These are phyloP conservation scores for Macaria liturata DNA, from an alignment of 2,888 invertebrate genomes.

Conservation along the genomic window DNA sequence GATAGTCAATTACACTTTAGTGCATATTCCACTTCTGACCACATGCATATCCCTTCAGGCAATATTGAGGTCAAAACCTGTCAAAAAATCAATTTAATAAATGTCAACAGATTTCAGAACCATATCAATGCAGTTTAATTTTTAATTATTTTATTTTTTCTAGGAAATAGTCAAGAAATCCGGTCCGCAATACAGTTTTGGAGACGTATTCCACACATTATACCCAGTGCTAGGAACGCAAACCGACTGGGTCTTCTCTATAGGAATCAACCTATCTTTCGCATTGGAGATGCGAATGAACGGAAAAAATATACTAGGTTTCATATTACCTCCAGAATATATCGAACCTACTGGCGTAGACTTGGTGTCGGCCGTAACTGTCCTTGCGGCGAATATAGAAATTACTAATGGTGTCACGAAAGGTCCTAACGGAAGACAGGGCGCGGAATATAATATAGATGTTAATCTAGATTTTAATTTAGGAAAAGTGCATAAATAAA, in stretches of 20 bases:
- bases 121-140: too few relatives aligned
- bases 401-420: too few relatives aligned
- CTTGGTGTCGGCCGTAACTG: constrained; percentile 37
- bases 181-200: constrained; percentile 37
- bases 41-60: too few relatives aligned
- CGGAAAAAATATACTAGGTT: constrained; percentile 35
- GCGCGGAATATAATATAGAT: too few relatives aligned
- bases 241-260: constrained; percentile 47
- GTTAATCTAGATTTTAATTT: too few relatives aligned
- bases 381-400: constrained; percentile 20
- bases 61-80: too few relatives aligned
- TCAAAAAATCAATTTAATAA: too few relatives aligned
- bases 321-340: constrained; percentile 40
- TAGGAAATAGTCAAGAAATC: constrained; percentile 43
- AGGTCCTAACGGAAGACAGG: too few relatives aligned
- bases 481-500: too few relatives aligned
- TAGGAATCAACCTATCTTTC: constrained; percentile 40
- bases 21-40: too few relatives aligned
- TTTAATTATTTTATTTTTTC: constrained; percentile 9
- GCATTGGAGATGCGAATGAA: constrained; percentile 42
- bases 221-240: constrained; percentile 45
- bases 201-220: constrained; percentile 38
- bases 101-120: too few relatives aligned
- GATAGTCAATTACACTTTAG: too few relatives aligned
- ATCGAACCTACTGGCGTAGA: constrained; percentile 46